Conservation (phyloP, 2,113 vertebrate genomes). For the Thomomys bottae region DNA sequence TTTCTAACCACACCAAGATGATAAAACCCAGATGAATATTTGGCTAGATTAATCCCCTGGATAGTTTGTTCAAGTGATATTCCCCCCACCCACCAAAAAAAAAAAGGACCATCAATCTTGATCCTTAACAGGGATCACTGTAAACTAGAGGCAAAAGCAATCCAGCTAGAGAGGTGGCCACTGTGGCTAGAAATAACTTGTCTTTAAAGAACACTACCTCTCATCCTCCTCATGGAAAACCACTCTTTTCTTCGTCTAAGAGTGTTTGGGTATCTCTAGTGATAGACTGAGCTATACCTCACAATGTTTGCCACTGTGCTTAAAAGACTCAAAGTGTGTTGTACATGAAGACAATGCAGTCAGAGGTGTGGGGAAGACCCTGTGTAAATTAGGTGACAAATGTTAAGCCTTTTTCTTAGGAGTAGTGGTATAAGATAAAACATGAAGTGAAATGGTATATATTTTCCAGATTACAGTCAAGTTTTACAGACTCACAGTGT, state of each 20-base stretch:
- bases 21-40: constrained; percentile 53
- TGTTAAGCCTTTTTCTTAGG: constrained; percentile 37
- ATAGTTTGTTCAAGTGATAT: constrained; percentile 26
- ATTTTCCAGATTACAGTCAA: constrained; percentile 4
- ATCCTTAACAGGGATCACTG: background rate
- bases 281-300: constrained; percentile 63
- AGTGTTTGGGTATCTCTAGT: constrained; percentile 54
- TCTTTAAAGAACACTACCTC: constrained; percentile 57
- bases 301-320: constrained; percentile 68
- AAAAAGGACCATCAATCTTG: background rate
- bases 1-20: constrained; percentile 42
- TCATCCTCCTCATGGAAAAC: constrained; percentile 33
- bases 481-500: background rate
- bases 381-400: constrained; percentile 33
- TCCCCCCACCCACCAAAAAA: background rate
- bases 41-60: constrained; percentile 42
- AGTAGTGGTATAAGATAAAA: background rate
- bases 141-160: background rate
- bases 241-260: constrained; percentile 58
- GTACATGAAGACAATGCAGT: constrained; percentile 72
- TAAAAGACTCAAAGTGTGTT: constrained; percentile 38
- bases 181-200: constrained; percentile 14
- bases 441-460: background rate
- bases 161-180: constrained; percentile 4
- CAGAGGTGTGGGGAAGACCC: constrained; percentile 25